Evolutionary conservation across 2,113 vertebrate genomes (phyloP).

Genomic region (Rhombomys opimus): DNA sequence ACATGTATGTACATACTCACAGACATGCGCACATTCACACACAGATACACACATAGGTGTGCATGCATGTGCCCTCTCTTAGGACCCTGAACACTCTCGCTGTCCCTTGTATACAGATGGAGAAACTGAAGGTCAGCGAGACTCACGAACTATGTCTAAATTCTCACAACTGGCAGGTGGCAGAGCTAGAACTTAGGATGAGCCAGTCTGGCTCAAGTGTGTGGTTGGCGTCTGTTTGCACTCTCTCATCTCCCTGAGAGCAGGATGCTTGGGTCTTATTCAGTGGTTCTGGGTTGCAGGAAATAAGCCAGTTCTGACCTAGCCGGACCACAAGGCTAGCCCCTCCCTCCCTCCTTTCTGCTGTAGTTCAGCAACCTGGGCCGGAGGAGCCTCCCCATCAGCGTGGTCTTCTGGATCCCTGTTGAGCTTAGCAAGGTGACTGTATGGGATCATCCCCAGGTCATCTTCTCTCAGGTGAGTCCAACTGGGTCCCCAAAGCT

Average conservation of each 20-base stretch:
- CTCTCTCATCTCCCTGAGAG: neutral
- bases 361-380: slow-evolving; percentile 87
- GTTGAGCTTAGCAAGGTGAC: slow-evolving; percentile 81
- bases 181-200: neutral
- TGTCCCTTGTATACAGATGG: neutral
- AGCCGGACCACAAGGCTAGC: too few species aligned
- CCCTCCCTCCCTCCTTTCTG: neutral
- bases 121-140: neutral
- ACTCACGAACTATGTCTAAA: neutral
- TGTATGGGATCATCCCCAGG: slow-evolving; percentile 84
- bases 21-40: accelerated
- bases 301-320: neutral
- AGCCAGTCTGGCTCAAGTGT: neutral
- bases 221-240: neutral
- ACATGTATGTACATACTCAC: neutral
- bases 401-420: slow-evolving; percentile 87
- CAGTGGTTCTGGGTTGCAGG: neutral
- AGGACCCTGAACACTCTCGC: neutral
- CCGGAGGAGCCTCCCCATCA: slow-evolving; percentile 82
- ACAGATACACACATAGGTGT: accelerated
- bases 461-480: slow-evolving; percentile 69
- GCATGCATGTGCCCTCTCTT: neutral
- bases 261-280: neutral
- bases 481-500: neutral
- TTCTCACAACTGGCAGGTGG: neutral